Percentiles rank a stretch among this genome's conserved stretches.
phyloP scores from a whole-genome alignment of 2,888 invertebrate species.

The Tanypteryx hageni region DNA sequence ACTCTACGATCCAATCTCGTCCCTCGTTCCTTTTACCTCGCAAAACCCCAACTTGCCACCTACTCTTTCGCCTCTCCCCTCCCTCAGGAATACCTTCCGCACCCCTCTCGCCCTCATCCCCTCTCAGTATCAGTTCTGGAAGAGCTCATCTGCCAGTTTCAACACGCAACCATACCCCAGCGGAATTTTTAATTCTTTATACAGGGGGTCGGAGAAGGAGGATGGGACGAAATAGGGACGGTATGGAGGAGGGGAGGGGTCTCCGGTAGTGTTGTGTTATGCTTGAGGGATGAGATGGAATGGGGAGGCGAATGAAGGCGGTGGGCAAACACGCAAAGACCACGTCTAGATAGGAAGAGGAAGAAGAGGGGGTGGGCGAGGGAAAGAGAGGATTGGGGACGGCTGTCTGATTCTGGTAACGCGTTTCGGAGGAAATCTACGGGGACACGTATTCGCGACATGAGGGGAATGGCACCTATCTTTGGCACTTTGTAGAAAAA shows the following conservation, averaged over 20 bases:
- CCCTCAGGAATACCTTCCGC: background rate
- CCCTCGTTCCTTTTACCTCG: background rate
- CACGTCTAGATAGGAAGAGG: slow-evolving; percentile 1
- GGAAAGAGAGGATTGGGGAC: background rate
- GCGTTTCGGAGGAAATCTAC: background rate
- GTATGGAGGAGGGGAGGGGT: background rate
- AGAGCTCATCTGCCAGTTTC: slow-evolving; percentile 55
- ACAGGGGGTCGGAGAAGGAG: background rate
- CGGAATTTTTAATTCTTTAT: slow-evolving; percentile 56
- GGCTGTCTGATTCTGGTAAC: background rate
- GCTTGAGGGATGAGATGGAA: background rate
- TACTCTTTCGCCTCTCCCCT: background rate
- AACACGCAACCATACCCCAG: slow-evolving; percentile 55
- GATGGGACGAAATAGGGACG: background rate
- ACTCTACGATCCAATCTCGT: background rate
- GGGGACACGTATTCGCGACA: slow-evolving; percentile 51
- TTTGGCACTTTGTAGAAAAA: background rate
- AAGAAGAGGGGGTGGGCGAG: background rate
- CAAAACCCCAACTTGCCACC: background rate
- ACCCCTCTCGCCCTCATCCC: background rate
- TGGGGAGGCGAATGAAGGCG: background rate
- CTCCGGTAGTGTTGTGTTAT: background rate
- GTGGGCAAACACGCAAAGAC: slow-evolving; percentile 36
- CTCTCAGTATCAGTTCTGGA: background rate
- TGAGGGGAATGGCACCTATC: slow-evolving; percentile 42